Base-by-base conservation (phyloP, 2,888 invertebrate species). In the Trilocha varians region DNA sequence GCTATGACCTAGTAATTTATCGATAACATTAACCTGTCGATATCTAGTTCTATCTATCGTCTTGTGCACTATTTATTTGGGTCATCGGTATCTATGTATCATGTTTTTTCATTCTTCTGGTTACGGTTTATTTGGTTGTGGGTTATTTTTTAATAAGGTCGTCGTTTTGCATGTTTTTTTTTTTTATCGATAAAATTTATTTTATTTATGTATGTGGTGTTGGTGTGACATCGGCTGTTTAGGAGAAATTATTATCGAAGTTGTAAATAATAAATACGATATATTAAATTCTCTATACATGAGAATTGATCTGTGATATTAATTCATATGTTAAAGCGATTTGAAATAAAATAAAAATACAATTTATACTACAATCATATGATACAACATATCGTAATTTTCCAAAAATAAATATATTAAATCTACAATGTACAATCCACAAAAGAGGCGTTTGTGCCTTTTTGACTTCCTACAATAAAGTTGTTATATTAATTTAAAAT, bases 141-240 rank as follows among this genome's bases (percentile, higher is more conserved):
- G 57, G 42, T 53, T 54, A 34, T 49, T 46, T 48, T 53, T 44
- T 41, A 56, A 43, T 56, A 48, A 43, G 47, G 53, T 43, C 43
- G 44, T 47, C 36, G 36, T 48, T 16, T 33, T 34, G 13, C 39
- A 41, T 40, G 35, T 34, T 48, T 43, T 18, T 6, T 18, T 18
- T 6, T 18, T 8, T 6, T 18, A 18, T 6, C 5, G 8, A n/a
- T 6, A 18, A 18, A 1, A 18, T 18, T 18, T 57, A 59, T 64
- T 52, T 43, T 55, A 45, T 48, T 32, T 56, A 51, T 57, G 52
- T 57, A 40, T 50, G 39, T 71, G 82, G 84, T 83, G 82, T 80
- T 84, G 84, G 84, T 79, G 70, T 83, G 84, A 79, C 83, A 80
- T 82, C 73, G 79, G 72, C 61, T 60, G 53, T 60, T 25, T 25